These are phyloP conservation scores for Fulica atra DNA, from an alignment of 2,113 vertebrate species.

Conservation along the genomic window DNA sequence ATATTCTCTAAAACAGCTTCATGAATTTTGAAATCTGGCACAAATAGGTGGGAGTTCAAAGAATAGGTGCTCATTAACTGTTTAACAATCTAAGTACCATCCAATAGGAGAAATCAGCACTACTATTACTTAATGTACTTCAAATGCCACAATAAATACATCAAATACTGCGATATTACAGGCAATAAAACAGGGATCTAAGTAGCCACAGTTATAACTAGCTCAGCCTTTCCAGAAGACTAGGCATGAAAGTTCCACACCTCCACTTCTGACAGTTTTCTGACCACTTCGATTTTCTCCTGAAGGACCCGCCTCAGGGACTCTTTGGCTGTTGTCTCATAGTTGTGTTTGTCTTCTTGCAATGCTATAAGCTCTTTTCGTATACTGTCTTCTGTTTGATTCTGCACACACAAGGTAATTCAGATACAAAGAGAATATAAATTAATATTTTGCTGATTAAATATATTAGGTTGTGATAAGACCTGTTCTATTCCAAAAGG, in stretches of 20 bases:
- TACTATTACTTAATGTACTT: background rate
- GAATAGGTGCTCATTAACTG: background rate
- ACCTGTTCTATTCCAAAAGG: background rate
- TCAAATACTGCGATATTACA: background rate
- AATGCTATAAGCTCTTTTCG: constrained; percentile 94
- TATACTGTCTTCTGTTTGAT: constrained; percentile 95
- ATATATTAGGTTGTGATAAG: background rate
- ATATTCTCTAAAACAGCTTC: background rate
- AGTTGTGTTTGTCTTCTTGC: constrained; percentile 98
- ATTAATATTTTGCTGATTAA: background rate
- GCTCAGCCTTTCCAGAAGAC: background rate
- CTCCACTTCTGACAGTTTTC: constrained; percentile 98
- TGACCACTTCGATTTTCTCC: constrained; percentile 98
- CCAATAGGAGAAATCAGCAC: background rate
- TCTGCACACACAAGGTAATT: constrained; percentile 74
- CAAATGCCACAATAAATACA: background rate
- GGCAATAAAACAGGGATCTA: background rate
- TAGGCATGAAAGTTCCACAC: constrained; percentile 65
- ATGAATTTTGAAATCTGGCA: background rate
- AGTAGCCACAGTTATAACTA: background rate
- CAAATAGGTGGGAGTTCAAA: background rate
- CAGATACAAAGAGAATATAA: background rate
- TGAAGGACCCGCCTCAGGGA: constrained; percentile 97
- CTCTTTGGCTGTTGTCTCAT: constrained; percentile 99
- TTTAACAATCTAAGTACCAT: background rate